Base-by-base conservation (phyloP, 2,888 invertebrate genomes). In the Allacma fusca region DNA sequence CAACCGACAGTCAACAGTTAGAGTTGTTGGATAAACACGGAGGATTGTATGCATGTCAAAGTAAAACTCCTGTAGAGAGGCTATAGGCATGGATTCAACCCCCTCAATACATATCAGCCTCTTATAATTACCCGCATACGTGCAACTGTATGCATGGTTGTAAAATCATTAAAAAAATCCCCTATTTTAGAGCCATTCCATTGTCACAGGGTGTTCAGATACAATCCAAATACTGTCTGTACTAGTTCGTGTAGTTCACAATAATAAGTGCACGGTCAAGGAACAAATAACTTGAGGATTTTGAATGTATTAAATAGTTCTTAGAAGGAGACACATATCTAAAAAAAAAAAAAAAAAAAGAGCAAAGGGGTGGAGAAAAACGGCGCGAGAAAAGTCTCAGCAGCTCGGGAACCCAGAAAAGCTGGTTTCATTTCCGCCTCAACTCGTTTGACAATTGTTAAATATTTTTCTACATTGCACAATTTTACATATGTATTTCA, bases 391-490 rank as follows among this genome's bases (percentile, higher is more conserved):
- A 77, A 77, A 77, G 67, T 75, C 70, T 26, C 69, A 70, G 24
- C 29, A n/a, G n/a, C n/a, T 34, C 28, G n/a, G 40, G 69, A 44
- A 44, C 50, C 59, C 75, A 75, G 62, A 64, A 72, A 75, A 80
- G 78, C 80, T 73, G 79, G 77, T 79, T 79, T 78, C 19, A 73
- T 67, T 79, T 79, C 79, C 79, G 79, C 71, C 75, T 65, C 75
- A 67, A 29, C 34, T 67, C 34, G 29, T 50, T 50, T 50, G 50
- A 50, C 50, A 50, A 50, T 50, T 50, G 50, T 50, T 50, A 50
- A 50, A 50, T n/a, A 50, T 50, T 50, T 50, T 50, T 50, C 50
- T 50, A 19, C n/a, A 50, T 50, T 50, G 50, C 50, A 50, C 50
- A 50, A 50, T 50, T 50, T 50, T 19, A 13, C 50, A 50, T 50